These are phyloP conservation scores for Conus ventricosus DNA, from an alignment of 1,140 invertebrate genomes.

Conservation along the genomic window DNA sequence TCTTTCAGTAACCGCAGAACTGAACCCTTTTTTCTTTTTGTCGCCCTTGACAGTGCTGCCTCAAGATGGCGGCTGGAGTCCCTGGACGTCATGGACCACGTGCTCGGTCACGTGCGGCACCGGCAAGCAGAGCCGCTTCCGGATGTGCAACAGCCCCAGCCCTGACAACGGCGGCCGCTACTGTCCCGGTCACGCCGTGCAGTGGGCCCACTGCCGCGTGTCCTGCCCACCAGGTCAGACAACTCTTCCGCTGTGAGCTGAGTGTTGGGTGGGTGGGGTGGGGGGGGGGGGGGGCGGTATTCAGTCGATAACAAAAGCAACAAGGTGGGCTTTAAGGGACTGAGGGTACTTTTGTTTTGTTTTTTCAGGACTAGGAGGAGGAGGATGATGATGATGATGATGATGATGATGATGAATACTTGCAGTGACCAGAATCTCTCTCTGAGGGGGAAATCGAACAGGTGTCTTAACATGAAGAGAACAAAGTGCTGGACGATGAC, in stretches of 20 bases:
- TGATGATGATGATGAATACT: too few relatives aligned
- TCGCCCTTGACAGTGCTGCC: constrained; percentile 49
- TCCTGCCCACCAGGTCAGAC: constrained; percentile 57
- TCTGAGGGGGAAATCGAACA: too few relatives aligned
- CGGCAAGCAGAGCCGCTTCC: constrained; percentile 59
- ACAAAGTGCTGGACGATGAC: too few relatives aligned
- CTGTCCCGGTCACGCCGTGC: constrained; percentile 57
- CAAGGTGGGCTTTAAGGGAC: too few relatives aligned
- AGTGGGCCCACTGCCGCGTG: constrained; percentile 52
- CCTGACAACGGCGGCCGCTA: constrained; percentile 61
- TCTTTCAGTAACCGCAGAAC: too few relatives aligned
- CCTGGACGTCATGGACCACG: constrained; percentile 63
- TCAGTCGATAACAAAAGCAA: too few relatives aligned
- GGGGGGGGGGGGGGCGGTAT: background rate
- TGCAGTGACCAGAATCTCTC: too few relatives aligned
- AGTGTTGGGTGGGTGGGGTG: background rate
- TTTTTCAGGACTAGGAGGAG: too few relatives aligned
- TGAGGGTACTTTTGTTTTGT: too few relatives aligned
- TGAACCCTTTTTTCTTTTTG: too few relatives aligned
- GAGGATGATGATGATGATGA: too few relatives aligned
- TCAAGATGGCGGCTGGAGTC: constrained; percentile 65
- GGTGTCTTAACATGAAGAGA: too few relatives aligned
- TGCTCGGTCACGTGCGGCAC: constrained; percentile 66
- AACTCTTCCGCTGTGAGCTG: background rate
- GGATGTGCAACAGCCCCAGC: constrained; percentile 65